These are phyloP conservation scores for Mesorhabditis belari DNA, from an alignment of 2,888 invertebrate genomes.

Conservation along the genomic window DNA sequence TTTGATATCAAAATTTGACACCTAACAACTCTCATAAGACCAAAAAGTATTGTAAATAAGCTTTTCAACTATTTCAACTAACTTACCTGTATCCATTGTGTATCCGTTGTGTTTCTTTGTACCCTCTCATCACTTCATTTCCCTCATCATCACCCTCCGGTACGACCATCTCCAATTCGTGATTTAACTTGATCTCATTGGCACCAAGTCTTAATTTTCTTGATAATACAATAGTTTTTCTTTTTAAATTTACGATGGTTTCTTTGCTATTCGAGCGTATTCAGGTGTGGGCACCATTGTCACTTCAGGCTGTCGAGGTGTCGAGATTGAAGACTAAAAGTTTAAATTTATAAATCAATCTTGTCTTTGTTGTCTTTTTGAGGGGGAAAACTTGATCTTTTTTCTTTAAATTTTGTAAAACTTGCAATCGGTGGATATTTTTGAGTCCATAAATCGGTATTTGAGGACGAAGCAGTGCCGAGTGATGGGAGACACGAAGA, in stretches of 20 bases:
- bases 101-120: neutral
- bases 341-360: neutral
- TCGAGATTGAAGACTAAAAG: neutral
- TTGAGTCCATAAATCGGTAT: neutral
- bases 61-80: too few species aligned
- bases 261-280: neutral
- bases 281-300: neutral
- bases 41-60: too few species aligned
- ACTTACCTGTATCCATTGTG: conserved; percentile 1
- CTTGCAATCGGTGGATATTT: neutral
- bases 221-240: neutral
- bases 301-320: neutral
- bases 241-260: neutral
- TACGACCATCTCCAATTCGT: conserved; percentile 48
- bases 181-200: conserved; percentile 27
- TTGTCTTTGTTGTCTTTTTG: too few species aligned
- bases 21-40: conserved; percentile 1
- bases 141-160: conserved; percentile 37
- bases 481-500: neutral
- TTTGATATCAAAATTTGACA: too few species aligned
- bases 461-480: neutral
- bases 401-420: too few species aligned
- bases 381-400: too few species aligned
- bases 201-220: neutral
- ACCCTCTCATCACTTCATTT: neutral